Percentiles rank a stretch among this genome's conserved stretches.
Conservation (phyloP, 2,113 vertebrate genomes). For the Orthonyx spaldingii region DNA sequence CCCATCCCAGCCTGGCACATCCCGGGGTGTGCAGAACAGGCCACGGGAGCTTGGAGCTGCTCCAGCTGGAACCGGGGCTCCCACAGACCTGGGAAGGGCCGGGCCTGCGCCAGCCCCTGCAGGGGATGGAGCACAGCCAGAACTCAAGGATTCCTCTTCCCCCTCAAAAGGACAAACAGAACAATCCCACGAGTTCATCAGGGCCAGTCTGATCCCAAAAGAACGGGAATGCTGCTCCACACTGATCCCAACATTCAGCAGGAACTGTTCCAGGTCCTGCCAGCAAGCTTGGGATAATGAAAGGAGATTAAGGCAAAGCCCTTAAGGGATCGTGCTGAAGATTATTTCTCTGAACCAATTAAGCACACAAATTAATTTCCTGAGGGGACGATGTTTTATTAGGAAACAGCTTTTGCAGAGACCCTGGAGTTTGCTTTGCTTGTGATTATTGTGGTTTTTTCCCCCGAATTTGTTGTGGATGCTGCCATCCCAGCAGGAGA, state of each 20-base stretch:
- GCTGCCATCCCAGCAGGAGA: background rate
- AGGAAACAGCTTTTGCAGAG: slow-evolving; percentile 1
- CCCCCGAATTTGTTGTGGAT: background rate
- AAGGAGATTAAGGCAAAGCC: slow-evolving; percentile 17
- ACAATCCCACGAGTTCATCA: background rate
- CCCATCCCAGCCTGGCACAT: too few relatives aligned
- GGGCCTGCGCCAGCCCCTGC: background rate
- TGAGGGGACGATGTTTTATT: slow-evolving; percentile 11
- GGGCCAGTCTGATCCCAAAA: background rate
- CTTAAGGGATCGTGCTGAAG: slow-evolving; percentile 23
- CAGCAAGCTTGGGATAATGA: background rate
- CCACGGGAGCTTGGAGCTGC: background rate
- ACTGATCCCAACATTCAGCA: background rate
- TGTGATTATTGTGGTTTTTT: background rate
- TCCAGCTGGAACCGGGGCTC: background rate
- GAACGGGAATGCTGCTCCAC: background rate
- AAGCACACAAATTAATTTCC: slow-evolving; percentile 38
- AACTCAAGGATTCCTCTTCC: background rate
- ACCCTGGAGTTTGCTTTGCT: background rate
- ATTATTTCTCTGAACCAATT: slow-evolving; percentile 52
- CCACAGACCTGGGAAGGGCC: background rate
- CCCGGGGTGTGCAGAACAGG: too few relatives aligned
- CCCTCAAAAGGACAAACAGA: background rate
- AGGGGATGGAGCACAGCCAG: background rate
- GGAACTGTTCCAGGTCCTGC: background rate